Evolutionary conservation across 2,113 vertebrate genomes (phyloP).

Genomic region (Elachura formosa): DNA sequence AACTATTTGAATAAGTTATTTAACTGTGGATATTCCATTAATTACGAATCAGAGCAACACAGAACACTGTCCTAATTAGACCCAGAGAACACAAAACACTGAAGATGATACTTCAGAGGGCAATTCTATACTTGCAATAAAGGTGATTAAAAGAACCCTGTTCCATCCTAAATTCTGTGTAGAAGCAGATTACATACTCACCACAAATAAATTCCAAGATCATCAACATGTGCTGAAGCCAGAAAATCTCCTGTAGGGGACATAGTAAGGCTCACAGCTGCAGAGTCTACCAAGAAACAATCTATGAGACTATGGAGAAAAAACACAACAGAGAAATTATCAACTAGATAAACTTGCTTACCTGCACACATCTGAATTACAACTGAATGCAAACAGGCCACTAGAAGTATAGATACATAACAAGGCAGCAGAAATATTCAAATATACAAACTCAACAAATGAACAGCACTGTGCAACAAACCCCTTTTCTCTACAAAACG

Average conservation of each 20-base stretch:
- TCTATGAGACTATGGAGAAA: slow-evolving; percentile 82
- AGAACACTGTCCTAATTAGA: neutral
- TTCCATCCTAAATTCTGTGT: neutral
- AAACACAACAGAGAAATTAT: neutral
- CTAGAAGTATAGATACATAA: neutral
- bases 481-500: neutral
- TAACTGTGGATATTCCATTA: neutral
- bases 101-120: neutral
- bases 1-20: neutral
- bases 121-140: neutral
- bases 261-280: slow-evolving; percentile 85
- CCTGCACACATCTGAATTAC: neutral
- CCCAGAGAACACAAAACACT: neutral
- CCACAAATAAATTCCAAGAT: slow-evolving; percentile 92
- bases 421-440: neutral
- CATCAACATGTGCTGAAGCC: slow-evolving; percentile 88
- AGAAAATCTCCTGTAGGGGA: slow-evolving; percentile 95
- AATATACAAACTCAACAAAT: neutral
- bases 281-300: slow-evolving; percentile 86
- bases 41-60: neutral
- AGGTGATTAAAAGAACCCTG: neutral
- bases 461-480: neutral
- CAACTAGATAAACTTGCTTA: neutral
- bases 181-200: slow-evolving; percentile 62
- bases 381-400: neutral